phyloP scores from a whole-genome alignment of 2,888 invertebrate genomes.

The Macroteleia sp. region DNA sequence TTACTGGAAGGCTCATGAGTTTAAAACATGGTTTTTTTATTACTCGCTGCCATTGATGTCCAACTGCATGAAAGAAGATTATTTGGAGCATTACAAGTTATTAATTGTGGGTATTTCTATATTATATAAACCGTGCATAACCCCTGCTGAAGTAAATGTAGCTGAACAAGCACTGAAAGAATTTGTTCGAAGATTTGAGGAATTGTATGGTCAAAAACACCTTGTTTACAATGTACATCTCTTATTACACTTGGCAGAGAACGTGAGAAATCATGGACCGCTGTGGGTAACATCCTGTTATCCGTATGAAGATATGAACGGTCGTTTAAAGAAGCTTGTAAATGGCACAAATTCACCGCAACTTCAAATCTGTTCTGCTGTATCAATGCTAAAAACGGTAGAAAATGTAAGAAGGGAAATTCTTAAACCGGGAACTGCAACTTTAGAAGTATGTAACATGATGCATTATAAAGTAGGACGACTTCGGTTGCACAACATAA shows the following conservation, averaged over 20 bases:
- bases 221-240: not conserved
- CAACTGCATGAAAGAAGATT: conserved; percentile 46
- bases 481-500: too few relatives aligned
- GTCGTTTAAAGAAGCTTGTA: not conserved
- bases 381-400: not conserved
- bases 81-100: not conserved
- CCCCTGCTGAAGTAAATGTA: not conserved
- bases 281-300: conserved; percentile 4
- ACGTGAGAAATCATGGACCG: not conserved
- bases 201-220: not conserved
- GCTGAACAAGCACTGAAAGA: not conserved
- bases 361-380: not conserved
- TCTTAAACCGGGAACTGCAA: not conserved
- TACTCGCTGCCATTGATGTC: conserved; percentile 64
- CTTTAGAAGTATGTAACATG: not conserved
- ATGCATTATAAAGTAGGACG: too few relatives aligned
- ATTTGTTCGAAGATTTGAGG: not conserved
- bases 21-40: conserved; percentile 58
- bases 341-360: conserved; percentile 1
- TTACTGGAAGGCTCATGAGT: conserved; percentile 66
- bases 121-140: not conserved
- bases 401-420: not conserved
- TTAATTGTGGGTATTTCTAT: not conserved
- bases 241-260: not conserved
- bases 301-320: not conserved